phyloP scores from a whole-genome alignment of 2,888 invertebrate species.

The Pinctada fucata region DNA sequence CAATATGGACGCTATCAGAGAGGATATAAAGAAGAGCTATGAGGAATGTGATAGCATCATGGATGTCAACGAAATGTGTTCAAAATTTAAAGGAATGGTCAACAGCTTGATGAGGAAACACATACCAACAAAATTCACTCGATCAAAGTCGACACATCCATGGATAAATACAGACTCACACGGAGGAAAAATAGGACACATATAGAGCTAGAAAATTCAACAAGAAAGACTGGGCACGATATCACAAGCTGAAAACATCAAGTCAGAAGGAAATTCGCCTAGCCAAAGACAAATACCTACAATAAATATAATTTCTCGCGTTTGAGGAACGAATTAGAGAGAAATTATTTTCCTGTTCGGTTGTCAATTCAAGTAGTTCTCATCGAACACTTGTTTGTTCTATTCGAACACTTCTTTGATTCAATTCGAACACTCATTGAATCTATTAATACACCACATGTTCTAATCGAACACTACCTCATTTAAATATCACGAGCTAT shows the following conservation, averaged over 20 bases:
- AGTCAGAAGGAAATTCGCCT: slow-evolving; percentile 6
- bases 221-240: background rate
- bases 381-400: no score
- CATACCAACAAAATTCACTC: slow-evolving; percentile 20
- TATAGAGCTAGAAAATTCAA: slow-evolving; percentile 11
- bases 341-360: no score
- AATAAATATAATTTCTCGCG: no score
- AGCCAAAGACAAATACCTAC: background rate
- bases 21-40: background rate
- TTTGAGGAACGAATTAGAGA: no score
- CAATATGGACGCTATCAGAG: background rate
- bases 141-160: slow-evolving; percentile 5
- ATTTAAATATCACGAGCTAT: no score
- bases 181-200: slow-evolving; percentile 12
- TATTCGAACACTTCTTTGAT: no score
- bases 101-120: background rate
- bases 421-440: no score
- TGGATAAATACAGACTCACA: slow-evolving; percentile 1
- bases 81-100: background rate
- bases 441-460: no score
- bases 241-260: slow-evolving; percentile 11
- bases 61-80: background rate
- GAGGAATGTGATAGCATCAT: background rate
- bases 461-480: no score
- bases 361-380: no score